phyloP scores from a whole-genome alignment of 2,797 vertebrate species.

The Brotula barbata region DNA sequence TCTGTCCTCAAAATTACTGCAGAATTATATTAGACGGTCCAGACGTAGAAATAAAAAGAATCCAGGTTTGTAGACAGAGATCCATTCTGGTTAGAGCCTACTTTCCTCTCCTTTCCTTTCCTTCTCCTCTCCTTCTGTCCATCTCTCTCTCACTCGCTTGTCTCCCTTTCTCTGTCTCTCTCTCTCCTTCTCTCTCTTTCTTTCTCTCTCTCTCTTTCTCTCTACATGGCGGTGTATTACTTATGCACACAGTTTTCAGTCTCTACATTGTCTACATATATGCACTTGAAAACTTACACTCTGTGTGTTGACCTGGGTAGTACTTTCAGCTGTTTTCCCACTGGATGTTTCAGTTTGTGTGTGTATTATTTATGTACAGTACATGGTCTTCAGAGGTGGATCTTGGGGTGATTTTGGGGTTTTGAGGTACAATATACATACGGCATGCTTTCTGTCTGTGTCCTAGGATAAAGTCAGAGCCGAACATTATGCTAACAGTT shows the following conservation, averaged over 20 bases:
- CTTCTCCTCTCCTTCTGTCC: neutral
- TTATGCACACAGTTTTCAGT: neutral
- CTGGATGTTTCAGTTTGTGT: constrained; percentile 34
- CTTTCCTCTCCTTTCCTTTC: no score
- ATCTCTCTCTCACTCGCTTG: neutral
- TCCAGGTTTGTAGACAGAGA: neutral
- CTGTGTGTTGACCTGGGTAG: constrained; percentile 4
- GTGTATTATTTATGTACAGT: constrained; percentile 37
- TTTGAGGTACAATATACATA: constrained; percentile 59
- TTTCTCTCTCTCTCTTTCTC: neutral
- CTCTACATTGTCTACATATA: constrained; percentile 9
- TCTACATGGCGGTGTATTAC: neutral
- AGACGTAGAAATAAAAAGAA: neutral
- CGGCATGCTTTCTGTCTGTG: constrained; percentile 66
- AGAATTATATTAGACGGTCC: neutral
- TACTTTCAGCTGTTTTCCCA: constrained; percentile 33
- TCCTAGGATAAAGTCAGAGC: constrained; percentile 59
- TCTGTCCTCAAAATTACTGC: neutral
- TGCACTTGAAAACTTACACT: constrained; percentile 16
- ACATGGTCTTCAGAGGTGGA: constrained; percentile 51
- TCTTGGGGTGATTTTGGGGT: constrained; percentile 61
- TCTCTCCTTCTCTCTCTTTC: neutral
- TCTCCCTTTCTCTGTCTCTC: neutral
- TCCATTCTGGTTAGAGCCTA: constrained; percentile 16
- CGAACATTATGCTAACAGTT: constrained; percentile 58